Evolutionary conservation across 2,888 invertebrate genomes (phyloP), one percentile per base, ranked within the genome.

Genomic region (Hedychridium roseum): DNA sequence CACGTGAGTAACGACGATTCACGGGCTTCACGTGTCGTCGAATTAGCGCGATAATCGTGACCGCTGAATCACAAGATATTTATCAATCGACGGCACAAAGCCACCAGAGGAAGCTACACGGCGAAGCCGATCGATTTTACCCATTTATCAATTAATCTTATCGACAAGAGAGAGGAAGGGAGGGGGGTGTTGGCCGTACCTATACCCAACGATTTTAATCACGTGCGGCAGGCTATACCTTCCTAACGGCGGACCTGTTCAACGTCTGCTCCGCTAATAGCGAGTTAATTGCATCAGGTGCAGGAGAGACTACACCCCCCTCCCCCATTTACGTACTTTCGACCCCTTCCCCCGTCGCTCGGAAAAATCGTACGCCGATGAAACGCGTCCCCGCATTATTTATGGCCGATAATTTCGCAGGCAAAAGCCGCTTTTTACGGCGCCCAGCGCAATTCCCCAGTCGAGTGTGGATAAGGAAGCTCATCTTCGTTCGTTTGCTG

Each of bases 111-210:
- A 54, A 66, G 59, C 56, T 59, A 56, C 64, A 56, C n/a, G n/a
- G 56, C 54, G 48, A 47, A 47, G 52, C 53, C 47, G 55, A 60
- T 65, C 60, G 61, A 61, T 66, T 64, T n/a, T 51, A 52, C 37
- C 60, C 57, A 57, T 58, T 69, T 65, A 68, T 68, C 67, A 67
- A 69, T 68, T 69, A 68, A 68, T 69, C 69, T 68, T 67, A 69
- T 68, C 69, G 62, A 53, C 60, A 49, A 48, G 41, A 44, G 48
- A 28, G 52, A 54, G 60, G 47, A 54, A 54, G 50, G 50, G 41
- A 44, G 48, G 31, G 52, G 54, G 60, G 47, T 55, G 54, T n/a
- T n/a, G n/a, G n/a, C n/a, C n/a, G n/a, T 48, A 54, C 57, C 51
- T 52, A 45, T 59, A 66, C 63, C 68, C 60, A 61, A 63, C 53